phyloP scores from a whole-genome alignment of 2,113 vertebrate genomes.

The Trogon surrucura region DNA sequence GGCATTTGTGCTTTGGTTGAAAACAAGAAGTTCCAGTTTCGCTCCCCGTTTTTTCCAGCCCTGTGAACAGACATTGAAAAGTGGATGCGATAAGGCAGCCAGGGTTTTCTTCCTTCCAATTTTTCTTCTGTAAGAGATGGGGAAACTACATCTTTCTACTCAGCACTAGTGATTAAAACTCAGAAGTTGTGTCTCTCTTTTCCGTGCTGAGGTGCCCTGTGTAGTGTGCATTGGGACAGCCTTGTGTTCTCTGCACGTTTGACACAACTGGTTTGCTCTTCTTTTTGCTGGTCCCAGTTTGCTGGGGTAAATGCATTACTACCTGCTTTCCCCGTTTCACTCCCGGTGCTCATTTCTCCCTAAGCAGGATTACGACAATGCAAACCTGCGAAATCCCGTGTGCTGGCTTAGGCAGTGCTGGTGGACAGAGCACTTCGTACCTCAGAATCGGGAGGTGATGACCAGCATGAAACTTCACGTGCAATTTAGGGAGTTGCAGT shows the following conservation, averaged over 20 bases:
- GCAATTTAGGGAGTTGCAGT: fast-evolving
- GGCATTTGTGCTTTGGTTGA: not conserved
- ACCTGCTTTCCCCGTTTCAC: fast-evolving
- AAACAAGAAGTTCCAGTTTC: not conserved
- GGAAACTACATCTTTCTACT: not conserved
- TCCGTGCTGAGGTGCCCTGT: not conserved
- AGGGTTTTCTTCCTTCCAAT: not conserved
- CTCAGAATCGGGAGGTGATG: fast-evolving
- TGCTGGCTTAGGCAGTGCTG: not conserved
- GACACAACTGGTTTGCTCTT: not conserved
- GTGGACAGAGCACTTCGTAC: fast-evolving
- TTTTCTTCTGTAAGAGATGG: not conserved
- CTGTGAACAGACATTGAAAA: not conserved
- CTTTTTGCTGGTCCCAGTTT: not conserved
- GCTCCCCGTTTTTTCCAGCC: not conserved
- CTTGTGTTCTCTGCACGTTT: not conserved
- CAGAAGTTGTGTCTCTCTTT: fast-evolving
- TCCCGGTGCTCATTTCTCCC: fast-evolving
- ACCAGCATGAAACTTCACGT: not conserved
- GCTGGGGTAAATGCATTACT: not conserved
- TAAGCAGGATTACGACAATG: fast-evolving
- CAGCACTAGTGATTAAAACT: fast-evolving
- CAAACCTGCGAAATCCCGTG: fast-evolving
- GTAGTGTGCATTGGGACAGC: not conserved
- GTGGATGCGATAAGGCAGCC: fast-evolving